Conservation (phyloP, 1,140 invertebrate species). For the Lerema accius region DNA sequence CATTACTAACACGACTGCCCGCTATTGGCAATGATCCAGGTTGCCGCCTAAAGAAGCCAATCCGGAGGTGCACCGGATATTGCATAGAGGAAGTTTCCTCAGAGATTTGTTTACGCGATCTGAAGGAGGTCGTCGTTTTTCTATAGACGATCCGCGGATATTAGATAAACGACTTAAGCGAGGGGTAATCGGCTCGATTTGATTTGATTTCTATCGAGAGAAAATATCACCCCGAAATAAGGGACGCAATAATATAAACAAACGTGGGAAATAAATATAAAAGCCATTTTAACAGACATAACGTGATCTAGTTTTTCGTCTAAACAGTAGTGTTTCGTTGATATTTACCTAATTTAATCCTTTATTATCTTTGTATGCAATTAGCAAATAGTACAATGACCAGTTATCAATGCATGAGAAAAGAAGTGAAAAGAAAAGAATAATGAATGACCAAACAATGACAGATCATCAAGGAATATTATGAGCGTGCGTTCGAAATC, state of each 20-base stretch:
- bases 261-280: constrained; percentile 8
- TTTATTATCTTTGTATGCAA: neutral
- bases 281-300: too few species aligned
- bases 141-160: constrained; percentile 64
- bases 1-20: constrained; percentile 5
- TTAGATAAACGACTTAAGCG: constrained; percentile 62
- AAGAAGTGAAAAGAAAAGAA: constrained; percentile 16
- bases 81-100: constrained; percentile 75
- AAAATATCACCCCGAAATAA: constrained; percentile 39
- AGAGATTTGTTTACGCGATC: constrained; percentile 76
- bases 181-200: constrained; percentile 48
- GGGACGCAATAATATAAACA: constrained; percentile 5
- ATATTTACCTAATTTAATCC: constrained; percentile 10
- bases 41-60: constrained; percentile 65
- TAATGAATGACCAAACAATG: constrained; percentile 10
- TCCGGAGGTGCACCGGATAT: constrained; percentile 63
- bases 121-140: constrained; percentile 63
- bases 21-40: constrained; percentile 53
- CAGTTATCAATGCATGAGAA: constrained; percentile 36
- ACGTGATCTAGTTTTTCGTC: constrained; percentile 25
- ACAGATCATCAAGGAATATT: constrained; percentile 12
- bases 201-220: constrained; percentile 46
- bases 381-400: neutral
- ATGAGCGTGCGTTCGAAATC: too few species aligned
- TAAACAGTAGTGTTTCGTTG: neutral